A percentile compares a stretch with the other conserved stretches of the same genome.
Evolutionary conservation across 2,797 vertebrate species (phyloP).

Genomic region (Serranus cabrilla): DNA sequence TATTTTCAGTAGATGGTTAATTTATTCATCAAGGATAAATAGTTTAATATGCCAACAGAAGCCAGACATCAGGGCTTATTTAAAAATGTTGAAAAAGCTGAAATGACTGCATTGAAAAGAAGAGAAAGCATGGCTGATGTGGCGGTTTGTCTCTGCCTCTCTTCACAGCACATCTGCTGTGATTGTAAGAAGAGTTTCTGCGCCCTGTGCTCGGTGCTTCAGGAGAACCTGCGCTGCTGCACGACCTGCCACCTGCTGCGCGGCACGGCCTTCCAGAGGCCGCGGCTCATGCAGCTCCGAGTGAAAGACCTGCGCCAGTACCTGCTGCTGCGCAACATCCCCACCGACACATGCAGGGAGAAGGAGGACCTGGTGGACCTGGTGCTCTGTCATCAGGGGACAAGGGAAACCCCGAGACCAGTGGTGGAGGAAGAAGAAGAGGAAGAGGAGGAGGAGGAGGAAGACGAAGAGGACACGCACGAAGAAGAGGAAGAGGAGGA

Average conservation of each 20-base stretch:
- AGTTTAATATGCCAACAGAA: constrained; percentile 32
- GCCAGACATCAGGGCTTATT: constrained; percentile 16
- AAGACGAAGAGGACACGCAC: constrained; percentile 66
- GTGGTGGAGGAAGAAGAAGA: constrained; percentile 80
- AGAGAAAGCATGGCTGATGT: constrained; percentile 34
- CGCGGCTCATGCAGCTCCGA: constrained; percentile 93
- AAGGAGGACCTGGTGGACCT: constrained; percentile 98
- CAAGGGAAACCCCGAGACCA: constrained; percentile 81
- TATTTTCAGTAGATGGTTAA: constrained; percentile 8
- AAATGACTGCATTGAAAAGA: constrained; percentile 3
- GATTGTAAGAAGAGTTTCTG: constrained; percentile 98
- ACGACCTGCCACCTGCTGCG: constrained; percentile 94
- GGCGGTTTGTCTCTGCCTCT: constrained; percentile 10
- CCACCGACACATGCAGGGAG: constrained; percentile 95
- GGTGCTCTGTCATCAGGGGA: constrained; percentile 92
- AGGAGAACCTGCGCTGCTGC: constrained; percentile 94
- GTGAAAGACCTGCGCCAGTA: constrained; percentile 98
- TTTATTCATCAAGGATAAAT: constrained; percentile 43
- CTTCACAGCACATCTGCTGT: constrained; percentile 92
- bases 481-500: constrained; percentile 74
- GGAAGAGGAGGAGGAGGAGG: constrained; percentile 77
- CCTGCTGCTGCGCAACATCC: constrained; percentile 94
- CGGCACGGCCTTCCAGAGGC: constrained; percentile 94
- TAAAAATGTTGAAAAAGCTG: constrained; percentile 13
- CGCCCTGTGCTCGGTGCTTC: constrained; percentile 92